phyloP scores from a whole-genome alignment of 2,113 vertebrate genomes.

The Eira barbara region DNA sequence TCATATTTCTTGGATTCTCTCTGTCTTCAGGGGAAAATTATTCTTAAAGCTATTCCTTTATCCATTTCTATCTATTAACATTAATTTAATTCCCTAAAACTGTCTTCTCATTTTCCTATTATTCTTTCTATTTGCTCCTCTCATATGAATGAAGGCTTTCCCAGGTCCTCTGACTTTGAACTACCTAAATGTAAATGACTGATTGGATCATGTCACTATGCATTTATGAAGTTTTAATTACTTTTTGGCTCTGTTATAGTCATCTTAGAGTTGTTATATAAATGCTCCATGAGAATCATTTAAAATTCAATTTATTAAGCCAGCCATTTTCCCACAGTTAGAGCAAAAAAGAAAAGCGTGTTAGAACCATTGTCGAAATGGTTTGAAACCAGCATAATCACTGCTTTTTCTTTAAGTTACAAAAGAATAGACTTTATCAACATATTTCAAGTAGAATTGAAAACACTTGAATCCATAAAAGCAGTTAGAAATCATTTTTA shows the following conservation, averaged over 20 bases:
- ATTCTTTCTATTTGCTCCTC: neutral
- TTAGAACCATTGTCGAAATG: neutral
- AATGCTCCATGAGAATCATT: conserved; percentile 36
- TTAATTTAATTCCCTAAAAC: neutral
- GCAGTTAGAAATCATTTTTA: conserved; percentile 58
- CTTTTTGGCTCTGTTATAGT: conserved; percentile 30
- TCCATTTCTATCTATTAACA: neutral
- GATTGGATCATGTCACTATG: conserved; percentile 6
- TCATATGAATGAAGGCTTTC: neutral
- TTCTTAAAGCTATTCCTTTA: neutral
- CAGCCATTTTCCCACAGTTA: neutral
- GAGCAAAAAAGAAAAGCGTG: neutral
- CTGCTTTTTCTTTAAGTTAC: conserved; percentile 19
- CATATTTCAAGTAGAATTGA: conserved; percentile 53
- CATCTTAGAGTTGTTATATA: conserved; percentile 27
- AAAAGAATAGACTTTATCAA: neutral
- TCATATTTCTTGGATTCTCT: neutral
- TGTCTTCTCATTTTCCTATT: neutral
- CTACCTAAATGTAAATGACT: neutral
- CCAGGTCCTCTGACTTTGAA: conserved; percentile 12
- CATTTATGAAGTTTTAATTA: conserved; percentile 55
- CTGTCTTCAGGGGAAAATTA: neutral
- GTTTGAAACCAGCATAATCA: neutral
- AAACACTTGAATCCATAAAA: conserved; percentile 65
- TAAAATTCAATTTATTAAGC: conserved; percentile 61